phyloP scores from a whole-genome alignment of 2,113 vertebrate genomes.

The Melanerpes formicivorus region DNA sequence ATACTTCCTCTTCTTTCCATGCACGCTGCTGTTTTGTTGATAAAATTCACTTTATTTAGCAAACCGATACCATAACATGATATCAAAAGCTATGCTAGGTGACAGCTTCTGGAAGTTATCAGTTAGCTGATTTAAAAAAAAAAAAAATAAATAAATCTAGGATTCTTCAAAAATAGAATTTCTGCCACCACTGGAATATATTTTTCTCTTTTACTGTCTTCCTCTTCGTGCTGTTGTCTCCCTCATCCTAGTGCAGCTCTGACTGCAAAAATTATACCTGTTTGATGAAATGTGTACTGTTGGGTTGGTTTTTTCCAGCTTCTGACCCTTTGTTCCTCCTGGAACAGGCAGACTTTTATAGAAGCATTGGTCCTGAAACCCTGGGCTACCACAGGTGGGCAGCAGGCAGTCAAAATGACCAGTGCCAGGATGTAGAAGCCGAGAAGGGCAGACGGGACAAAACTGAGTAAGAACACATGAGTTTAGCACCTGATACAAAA shows the following conservation, averaged over 20 bases:
- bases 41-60: background rate
- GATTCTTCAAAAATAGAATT: background rate
- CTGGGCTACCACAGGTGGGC: background rate
- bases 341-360: background rate
- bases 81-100: background rate
- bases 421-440: background rate
- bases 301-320: background rate
- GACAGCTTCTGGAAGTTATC: background rate
- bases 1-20: background rate
- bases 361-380: background rate
- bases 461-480: background rate
- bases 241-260: background rate
- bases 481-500: background rate
- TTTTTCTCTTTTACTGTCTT: background rate
- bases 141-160: background rate
- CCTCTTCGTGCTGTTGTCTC: background rate
- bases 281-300: background rate
- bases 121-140: background rate
- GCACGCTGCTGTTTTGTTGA: background rate
- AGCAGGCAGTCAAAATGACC: background rate
- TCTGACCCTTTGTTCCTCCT: background rate
- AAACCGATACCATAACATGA: background rate
- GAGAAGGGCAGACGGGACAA: background rate
- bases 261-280: rapidly evolving
- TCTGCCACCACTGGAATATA: background rate